Evolutionary conservation across 1,140 invertebrate genomes (phyloP), one percentile per base, ranked within the genome.

Genomic region (Apis cerana): DNA sequence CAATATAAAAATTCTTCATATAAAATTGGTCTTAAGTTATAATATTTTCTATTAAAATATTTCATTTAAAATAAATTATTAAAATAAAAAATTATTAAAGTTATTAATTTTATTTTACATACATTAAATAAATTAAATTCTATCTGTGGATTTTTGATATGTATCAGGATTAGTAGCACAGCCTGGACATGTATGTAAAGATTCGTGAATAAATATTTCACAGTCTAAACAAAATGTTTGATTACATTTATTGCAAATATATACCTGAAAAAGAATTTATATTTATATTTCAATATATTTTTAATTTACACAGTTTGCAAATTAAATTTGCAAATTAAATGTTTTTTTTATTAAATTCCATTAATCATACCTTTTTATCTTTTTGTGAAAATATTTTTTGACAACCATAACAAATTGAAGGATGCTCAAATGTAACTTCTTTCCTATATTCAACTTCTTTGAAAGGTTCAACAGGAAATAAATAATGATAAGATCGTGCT

Each of bases 401-500:
- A 89, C 97, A 97, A 62, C 95, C 96, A 92, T 96, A 97, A 91
- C 97, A 98, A 88, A 23, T 92, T 94, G 95, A 82, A 82, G 87
- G 70, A 78, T 78, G 72, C 65, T 94, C 93, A 52, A 43, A 43
- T 43, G 33, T 43, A 43, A 43, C 33, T 43, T 43, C 33, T 43
- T 43, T 43, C 33, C 95, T 95, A 80, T 95, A 95, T 11, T 90
- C 72, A 27, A 96, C 70, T 95, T 99, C 98, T 88, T 96, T 95
- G 91, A 98, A 99, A 76, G 97, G 95, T 70, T 97, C 96, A 13
- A 99, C 96, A 10, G 98, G 98, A 94, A 99, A 99, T 75, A 99
- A 95, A 94, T 99, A 98, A 94, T 99, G 99, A 94, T 99, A 99
- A 0, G 98, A 99, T 82, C 99, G 95, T 13, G 99, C 99, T 61